Conservation (phyloP, 2,888 invertebrate genomes). For the Actias luna region DNA sequence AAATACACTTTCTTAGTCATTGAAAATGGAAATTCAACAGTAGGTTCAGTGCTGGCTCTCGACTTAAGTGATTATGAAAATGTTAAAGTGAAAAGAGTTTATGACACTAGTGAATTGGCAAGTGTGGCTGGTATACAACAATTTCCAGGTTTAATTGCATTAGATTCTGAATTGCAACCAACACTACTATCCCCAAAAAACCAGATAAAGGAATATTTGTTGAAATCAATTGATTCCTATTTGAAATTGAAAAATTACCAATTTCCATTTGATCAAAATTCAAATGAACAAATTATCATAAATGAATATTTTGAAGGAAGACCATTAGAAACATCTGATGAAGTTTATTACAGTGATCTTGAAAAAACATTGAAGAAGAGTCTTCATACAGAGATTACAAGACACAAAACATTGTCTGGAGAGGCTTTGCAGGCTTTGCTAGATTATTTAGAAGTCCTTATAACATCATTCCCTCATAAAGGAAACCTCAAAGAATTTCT, state of each 20-base stretch:
- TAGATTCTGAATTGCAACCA: slow-evolving; percentile 62
- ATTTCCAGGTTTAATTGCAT: slow-evolving; percentile 80
- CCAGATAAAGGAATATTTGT: slow-evolving; percentile 65
- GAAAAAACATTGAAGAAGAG: slow-evolving; percentile 93
- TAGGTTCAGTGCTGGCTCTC: slow-evolving; percentile 85
- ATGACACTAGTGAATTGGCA: slow-evolving; percentile 79
- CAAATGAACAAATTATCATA: slow-evolving; percentile 34
- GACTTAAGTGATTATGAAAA: slow-evolving; percentile 82
- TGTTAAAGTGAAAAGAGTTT: slow-evolving; percentile 82
- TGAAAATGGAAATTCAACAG: slow-evolving; percentile 83
- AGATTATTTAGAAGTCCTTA: slow-evolving; percentile 86
- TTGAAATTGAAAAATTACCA: slow-evolving; percentile 72
- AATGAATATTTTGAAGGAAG: slow-evolving; percentile 44
- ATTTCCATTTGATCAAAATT: slow-evolving; percentile 52
- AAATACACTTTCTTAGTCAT: slow-evolving; percentile 85
- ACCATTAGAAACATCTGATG: slow-evolving; percentile 59
- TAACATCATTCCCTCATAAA: slow-evolving; percentile 90
- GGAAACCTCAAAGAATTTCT: slow-evolving; percentile 85
- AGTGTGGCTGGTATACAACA: slow-evolving; percentile 65
- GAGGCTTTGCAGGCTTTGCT: slow-evolving; percentile 88
- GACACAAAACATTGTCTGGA: slow-evolving; percentile 85
- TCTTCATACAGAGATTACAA: slow-evolving; percentile 91
- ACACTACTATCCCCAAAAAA: slow-evolving; percentile 62
- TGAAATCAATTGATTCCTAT: slow-evolving; percentile 77
- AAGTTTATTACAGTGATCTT: slow-evolving; percentile 92